These are phyloP conservation scores for Pecten maximus DNA, from an alignment of 2,888 invertebrate species.

Conservation along the genomic window DNA sequence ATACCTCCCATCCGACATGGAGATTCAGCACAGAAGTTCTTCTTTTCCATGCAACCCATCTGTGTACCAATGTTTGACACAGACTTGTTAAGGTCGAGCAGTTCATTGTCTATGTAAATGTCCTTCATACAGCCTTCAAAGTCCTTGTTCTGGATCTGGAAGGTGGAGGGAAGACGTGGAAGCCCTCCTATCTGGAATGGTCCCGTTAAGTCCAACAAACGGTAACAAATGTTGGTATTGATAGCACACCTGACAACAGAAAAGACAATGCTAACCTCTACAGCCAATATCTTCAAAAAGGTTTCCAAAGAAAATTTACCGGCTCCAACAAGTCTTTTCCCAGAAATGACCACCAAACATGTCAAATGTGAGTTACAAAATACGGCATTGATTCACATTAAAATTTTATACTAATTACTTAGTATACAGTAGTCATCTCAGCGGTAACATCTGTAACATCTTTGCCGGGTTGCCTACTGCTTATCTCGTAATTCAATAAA, in stretches of 20 bases:
- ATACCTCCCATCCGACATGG: slow-evolving; percentile 94
- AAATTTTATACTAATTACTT: no score
- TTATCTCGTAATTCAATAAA: no score
- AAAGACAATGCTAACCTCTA: no score
- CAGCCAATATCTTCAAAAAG: no score
- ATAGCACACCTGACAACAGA: not conserved
- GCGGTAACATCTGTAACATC: no score
- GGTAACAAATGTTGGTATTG: slow-evolving; percentile 83
- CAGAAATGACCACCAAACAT: no score
- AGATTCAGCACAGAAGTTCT: slow-evolving; percentile 90
- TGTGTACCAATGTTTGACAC: slow-evolving; percentile 85
- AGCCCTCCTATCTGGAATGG: slow-evolving; percentile 96
- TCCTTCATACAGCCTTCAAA: slow-evolving; percentile 96
- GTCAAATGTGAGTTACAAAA: no score
- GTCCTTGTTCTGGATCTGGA: slow-evolving; percentile 84
- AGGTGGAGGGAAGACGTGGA: slow-evolving; percentile 84
- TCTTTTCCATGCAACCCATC: slow-evolving; percentile 93
- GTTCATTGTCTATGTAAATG: slow-evolving; percentile 91
- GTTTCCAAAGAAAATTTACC: no score
- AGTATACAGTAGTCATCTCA: no score
- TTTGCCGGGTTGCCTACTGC: no score
- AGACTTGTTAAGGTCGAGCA: slow-evolving; percentile 90
- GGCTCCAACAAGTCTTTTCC: no score
- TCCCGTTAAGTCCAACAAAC: slow-evolving; percentile 94
- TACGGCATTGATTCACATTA: no score